Base-by-base conservation (phyloP, 2,888 invertebrate genomes). In the Microlaimidae sp. region DNA sequence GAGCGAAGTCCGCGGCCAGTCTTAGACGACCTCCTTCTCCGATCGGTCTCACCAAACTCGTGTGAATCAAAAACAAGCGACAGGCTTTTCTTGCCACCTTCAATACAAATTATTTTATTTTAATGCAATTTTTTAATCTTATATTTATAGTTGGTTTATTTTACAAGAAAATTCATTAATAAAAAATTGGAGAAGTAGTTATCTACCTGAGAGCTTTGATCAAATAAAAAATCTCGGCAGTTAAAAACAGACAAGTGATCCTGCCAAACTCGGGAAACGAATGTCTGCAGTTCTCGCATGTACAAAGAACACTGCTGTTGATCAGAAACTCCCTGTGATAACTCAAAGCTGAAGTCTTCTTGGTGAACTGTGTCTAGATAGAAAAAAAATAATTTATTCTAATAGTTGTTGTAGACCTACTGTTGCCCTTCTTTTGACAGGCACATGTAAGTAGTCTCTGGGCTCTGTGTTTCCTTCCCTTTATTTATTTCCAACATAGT, bases 291-390 rank as follows among this genome's bases (percentile, higher is more conserved):
- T 70, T 93, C 92, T 63, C 83, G 82, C 84, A 93, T 87, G 69
- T 92, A 93, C 49, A 88, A 80, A 1, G 85, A 85, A 61, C 82
- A 76, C 55, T 67, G 74, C 51, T 26, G 68, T 62, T 56, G 66
- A 7, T n/a, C 5, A n/a, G 43, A 21, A 21, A 24, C 7, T 7
- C 23, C 38, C 13, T 10, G 38, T n/a, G 38, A n/a, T 38, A 38
- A 7, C 17, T 53, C 21, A 64, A 61, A 24, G 63, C 62, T 19
- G 65, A 79, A 80, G 65, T 82, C 81, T 70, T 83, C 82, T 59
- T 80, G 76, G 71, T 93, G 92, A 78, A 93, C 85, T 21, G 89
- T 92, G 59, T 88, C n/a, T n/a, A n/a, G n/a, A n/a, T n/a, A n/a
- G n/a, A n/a, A n/a, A n/a, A n/a, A n/a, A n/a, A n/a, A n/a, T n/a